phyloP scores from a whole-genome alignment of 2,797 vertebrate genomes.

The Urophycis tenuis region DNA sequence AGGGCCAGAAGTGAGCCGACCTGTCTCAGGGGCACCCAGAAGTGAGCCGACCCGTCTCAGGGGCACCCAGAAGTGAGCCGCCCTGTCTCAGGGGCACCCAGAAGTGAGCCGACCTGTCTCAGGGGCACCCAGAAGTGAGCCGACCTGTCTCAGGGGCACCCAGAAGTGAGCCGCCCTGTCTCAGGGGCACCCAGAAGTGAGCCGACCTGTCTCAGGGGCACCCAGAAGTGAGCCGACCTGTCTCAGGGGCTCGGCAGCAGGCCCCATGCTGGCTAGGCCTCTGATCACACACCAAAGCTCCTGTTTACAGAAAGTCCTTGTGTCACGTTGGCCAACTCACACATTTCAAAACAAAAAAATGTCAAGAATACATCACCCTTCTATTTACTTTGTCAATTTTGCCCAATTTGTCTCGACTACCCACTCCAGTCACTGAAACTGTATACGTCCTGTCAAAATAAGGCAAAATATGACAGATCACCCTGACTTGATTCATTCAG shows the following conservation, averaged over 20 bases:
- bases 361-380: slow-evolving; percentile 39
- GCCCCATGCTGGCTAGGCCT: neutral
- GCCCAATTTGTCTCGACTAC: slow-evolving; percentile 75
- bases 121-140: too few relatives aligned
- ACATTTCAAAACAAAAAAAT: slow-evolving; percentile 52
- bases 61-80: too few relatives aligned
- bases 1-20: neutral
- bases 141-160: neutral
- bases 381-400: slow-evolving; percentile 75
- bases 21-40: neutral
- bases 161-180: too few relatives aligned
- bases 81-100: neutral
- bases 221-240: too few relatives aligned
- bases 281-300: neutral
- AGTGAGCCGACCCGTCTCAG: neutral
- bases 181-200: too few relatives aligned
- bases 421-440: slow-evolving; percentile 70
- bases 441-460: slow-evolving; percentile 75
- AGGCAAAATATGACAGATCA: slow-evolving; percentile 77
- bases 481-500: slow-evolving; percentile 68
- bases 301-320: slow-evolving; percentile 39
- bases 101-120: too few relatives aligned
- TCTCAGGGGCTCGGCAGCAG: neutral
- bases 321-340: slow-evolving; percentile 30
- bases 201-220: neutral